phyloP scores from a whole-genome alignment of 2,113 vertebrate genomes.

The Paramormyrops kingsleyae region DNA sequence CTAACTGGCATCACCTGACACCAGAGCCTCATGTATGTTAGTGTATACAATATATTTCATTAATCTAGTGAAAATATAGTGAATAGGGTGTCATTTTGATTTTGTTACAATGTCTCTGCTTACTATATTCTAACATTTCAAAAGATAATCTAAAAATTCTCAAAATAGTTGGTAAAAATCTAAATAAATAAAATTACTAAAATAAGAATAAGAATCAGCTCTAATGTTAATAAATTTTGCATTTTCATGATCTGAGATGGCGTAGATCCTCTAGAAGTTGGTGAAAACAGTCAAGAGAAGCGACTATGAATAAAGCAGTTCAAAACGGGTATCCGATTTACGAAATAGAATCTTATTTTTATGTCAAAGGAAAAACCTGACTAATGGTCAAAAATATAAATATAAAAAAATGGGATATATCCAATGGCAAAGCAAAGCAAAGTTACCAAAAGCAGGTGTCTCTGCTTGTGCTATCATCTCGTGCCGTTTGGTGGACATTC shows the following conservation, averaged over 20 bases:
- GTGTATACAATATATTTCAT: neutral
- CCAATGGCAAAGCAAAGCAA: neutral
- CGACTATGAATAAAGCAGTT: neutral
- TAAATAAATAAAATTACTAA: neutral
- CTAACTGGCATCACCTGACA: neutral
- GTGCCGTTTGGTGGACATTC: neutral
- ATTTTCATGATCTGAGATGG: neutral
- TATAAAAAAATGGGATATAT: neutral
- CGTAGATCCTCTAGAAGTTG: neutral
- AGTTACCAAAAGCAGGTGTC: neutral
- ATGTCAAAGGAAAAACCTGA: neutral
- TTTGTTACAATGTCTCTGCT: neutral
- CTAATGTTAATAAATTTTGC: neutral
- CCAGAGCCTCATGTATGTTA: neutral
- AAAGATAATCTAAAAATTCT: neutral
- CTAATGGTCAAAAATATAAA: neutral
- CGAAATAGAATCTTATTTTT: neutral
- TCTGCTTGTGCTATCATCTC: neutral
- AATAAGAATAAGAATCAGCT: neutral
- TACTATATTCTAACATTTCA: neutral
- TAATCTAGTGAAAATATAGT: neutral
- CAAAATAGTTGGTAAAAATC: neutral
- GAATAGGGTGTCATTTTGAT: neutral
- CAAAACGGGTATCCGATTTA: neutral
- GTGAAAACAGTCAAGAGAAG: neutral